Conservation (phyloP, 2,797 vertebrate species). For the Platyrinchus mystaceus region DNA sequence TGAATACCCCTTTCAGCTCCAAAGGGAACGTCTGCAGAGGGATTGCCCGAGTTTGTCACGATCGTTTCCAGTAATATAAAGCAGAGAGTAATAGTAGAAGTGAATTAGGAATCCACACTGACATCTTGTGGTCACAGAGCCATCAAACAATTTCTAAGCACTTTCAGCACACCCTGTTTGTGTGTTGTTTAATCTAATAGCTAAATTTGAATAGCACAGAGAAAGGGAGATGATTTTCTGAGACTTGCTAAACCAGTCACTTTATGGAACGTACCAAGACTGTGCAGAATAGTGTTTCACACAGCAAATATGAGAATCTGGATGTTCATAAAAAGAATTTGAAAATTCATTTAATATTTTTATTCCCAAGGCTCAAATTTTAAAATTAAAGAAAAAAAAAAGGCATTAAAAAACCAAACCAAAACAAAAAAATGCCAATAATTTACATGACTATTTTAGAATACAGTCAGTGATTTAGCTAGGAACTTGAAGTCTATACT, state of each 20-base stretch:
- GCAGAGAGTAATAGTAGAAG: neutral
- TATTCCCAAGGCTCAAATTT: neutral
- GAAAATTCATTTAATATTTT: neutral
- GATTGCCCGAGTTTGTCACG: neutral
- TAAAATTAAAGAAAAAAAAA: neutral
- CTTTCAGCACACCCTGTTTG: neutral
- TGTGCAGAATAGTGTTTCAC: neutral
- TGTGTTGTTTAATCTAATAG: neutral
- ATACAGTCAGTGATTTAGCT: neutral
- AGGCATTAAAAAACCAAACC: neutral
- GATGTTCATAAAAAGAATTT: neutral
- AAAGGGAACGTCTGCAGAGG: neutral
- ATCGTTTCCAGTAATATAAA: neutral
- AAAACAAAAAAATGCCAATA: neutral
- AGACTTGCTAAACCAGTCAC: neutral
- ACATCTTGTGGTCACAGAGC: constrained; percentile 43
- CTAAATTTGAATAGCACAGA: neutral
- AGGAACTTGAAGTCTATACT: neutral
- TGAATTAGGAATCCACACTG: constrained; percentile 11
- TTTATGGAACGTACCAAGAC: neutral
- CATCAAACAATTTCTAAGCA: neutral
- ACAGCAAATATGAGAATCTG: neutral
- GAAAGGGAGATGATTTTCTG: neutral
- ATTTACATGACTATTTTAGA: neutral
- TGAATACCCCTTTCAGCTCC: neutral